Evolutionary conservation across 2,888 invertebrate genomes (phyloP).

Genomic region (Idaea dimidiata): DNA sequence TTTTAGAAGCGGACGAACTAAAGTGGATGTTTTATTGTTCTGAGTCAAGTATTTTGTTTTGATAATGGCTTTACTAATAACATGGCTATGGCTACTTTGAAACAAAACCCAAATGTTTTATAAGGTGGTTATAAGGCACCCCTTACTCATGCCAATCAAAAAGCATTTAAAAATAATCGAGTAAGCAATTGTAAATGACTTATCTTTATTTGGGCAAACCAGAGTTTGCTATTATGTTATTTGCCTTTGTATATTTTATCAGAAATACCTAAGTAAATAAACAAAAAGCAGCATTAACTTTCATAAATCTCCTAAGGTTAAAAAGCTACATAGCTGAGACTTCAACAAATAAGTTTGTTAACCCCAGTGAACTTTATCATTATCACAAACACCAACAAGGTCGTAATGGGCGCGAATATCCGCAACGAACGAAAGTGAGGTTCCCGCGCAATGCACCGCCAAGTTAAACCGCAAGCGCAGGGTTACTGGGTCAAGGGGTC

Average conservation of each 20-base stretch:
- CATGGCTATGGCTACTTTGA: not conserved
- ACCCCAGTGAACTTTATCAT: conserved; percentile 5
- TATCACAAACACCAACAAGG: conserved; percentile 38
- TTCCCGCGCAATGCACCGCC: conserved; percentile 52
- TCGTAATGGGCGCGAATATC: conserved; percentile 45
- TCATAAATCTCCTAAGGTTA: too few relatives aligned
- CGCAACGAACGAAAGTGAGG: conserved; percentile 67
- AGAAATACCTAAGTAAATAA: too few relatives aligned
- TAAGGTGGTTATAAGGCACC: too few relatives aligned
- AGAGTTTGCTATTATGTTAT: too few relatives aligned
- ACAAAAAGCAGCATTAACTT: too few relatives aligned
- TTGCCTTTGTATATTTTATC: too few relatives aligned
- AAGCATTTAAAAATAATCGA: too few relatives aligned
- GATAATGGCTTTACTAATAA: not conserved
- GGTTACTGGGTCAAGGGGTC: conserved; percentile 67
- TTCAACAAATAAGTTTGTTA: too few relatives aligned
- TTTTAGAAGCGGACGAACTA: not conserved
- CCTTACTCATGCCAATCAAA: too few relatives aligned
- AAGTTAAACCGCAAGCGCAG: conserved; percentile 52
- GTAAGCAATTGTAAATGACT: too few relatives aligned
- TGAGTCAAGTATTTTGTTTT: not conserved
- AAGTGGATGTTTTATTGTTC: not conserved
- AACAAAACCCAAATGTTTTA: not conserved
- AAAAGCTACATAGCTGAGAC: too few relatives aligned
- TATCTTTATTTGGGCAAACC: too few relatives aligned